Conservation (phyloP, 2,113 vertebrate species). For the Zapus hudsonius region DNA sequence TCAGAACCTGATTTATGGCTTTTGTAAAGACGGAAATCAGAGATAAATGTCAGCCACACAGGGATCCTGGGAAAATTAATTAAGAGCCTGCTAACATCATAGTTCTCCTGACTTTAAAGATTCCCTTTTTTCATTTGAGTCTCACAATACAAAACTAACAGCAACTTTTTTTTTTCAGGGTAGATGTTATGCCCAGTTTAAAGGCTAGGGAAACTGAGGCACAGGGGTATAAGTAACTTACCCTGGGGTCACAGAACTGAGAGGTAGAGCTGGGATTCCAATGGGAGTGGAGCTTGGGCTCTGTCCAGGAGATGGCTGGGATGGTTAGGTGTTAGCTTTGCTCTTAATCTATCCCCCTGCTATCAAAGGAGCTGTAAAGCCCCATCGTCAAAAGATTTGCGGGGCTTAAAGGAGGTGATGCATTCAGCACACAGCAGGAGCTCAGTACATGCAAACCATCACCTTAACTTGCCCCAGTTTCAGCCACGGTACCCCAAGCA, state of each 20-base stretch:
- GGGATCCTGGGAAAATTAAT: conserved; percentile 61
- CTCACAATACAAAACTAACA: neutral
- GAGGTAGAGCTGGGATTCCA: neutral
- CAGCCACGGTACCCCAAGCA: no score
- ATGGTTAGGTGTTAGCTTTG: neutral
- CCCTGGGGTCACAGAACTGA: neutral
- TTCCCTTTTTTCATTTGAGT: conserved; percentile 8
- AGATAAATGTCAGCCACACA: conserved; percentile 52
- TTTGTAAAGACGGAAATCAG: conserved; percentile 62
- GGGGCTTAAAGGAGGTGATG: neutral
- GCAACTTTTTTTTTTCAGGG: neutral
- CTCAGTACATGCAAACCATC: no score
- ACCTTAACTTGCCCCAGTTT: no score
- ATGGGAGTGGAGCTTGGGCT: rapidly evolving
- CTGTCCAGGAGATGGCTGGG: neutral
- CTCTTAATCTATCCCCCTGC: neutral
- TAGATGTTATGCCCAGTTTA: neutral
- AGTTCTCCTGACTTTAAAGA: neutral
- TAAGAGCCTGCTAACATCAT: conserved; percentile 13
- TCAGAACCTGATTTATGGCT: conserved; percentile 69
- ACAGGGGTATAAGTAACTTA: neutral
- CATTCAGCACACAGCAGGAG: neutral
- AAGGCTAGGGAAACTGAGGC: neutral
- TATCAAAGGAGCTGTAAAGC: neutral
- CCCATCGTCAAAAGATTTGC: neutral